These are phyloP conservation scores for Chrysocyon brachyurus DNA, from an alignment of 2,797 vertebrate genomes.

Conservation along the genomic window DNA sequence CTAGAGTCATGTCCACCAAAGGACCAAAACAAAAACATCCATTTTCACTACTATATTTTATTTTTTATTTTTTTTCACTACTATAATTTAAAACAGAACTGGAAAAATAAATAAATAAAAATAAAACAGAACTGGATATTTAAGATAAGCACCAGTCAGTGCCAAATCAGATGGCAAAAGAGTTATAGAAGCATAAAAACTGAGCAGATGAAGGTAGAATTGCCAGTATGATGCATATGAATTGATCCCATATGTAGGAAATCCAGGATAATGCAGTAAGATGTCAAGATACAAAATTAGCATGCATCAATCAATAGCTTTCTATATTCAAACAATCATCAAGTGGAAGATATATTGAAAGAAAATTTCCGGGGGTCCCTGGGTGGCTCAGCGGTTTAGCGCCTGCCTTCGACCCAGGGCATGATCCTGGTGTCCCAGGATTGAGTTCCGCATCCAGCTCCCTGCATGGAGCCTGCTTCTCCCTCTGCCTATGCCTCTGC, in stretches of 20 bases:
- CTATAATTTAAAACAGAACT: too few species aligned
- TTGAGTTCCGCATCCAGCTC: too few species aligned
- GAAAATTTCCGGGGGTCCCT: not conserved
- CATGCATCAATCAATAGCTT: not conserved
- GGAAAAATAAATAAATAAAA: too few species aligned
- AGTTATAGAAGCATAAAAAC: not conserved
- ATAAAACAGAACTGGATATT: not conserved
- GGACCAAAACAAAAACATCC: not conserved
- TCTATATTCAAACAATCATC: not conserved
- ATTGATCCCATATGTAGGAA: not conserved
- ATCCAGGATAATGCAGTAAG: not conserved
- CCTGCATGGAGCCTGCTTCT: too few species aligned
- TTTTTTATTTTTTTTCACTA: not conserved
- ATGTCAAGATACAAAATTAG: not conserved
- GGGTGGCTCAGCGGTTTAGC: too few species aligned
- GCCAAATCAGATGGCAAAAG: not conserved
- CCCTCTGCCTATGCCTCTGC: too few species aligned
- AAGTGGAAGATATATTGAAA: not conserved
- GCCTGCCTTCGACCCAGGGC: too few species aligned
- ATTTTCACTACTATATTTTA: not conserved
- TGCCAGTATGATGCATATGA: not conserved
- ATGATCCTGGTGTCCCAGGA: too few species aligned
- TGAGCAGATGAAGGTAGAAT: not conserved
- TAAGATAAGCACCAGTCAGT: not conserved
- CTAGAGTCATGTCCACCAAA: not conserved